Base-by-base conservation (phyloP, 2,888 invertebrate species). In the Coenonympha glycerion region DNA sequence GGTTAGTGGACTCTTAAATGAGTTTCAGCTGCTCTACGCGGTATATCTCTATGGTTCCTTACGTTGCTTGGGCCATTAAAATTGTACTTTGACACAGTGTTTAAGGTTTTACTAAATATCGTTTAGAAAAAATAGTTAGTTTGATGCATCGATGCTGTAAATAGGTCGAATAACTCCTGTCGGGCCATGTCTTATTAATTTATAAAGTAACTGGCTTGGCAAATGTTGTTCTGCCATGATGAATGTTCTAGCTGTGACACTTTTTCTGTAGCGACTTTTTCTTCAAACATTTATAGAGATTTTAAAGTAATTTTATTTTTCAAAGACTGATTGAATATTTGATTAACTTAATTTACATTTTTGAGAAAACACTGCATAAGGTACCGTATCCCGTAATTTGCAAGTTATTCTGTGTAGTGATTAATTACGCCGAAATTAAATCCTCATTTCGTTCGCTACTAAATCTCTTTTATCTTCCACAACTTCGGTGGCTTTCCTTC, bases 401-500 rank as follows among this genome's bases (percentile, higher is more conserved):
- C n/a, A n/a, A n/a, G n/a, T n/a, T n/a, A n/a, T n/a, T n/a, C n/a
- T n/a, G 24, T 24, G 1, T n/a, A 16, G 2, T 8, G 6, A 21
- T 13, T 39, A 22, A 22, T 24, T 15, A 31, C 22, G 13, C 15
- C 6, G 22, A 22, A 39, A 39, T 39, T 39, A 39, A 39, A 39
- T 39, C 22, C 28, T 15, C 28, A 41, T 41, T 41, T 6, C n/a
- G n/a, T 26, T 18, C 18, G 28, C 28, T 41, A 30, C 28, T 6
- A 22, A 42, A 30, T 30, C 13, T 22, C 42, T 44, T 44, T 44
- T 21, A 31, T 44, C 30, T 31, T 31, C 21, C 11, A 15, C 31
- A 21, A 21, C 15, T 44, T 9, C 39, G n/a, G 41, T 44, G 21
- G 42, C 13, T 44, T 44, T 44, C 33, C 34, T 45, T 34, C 45